Evolutionary conservation across 2,888 invertebrate species (phyloP), one percentile per base, ranked within the genome.

Genomic region (Yponomeuta malinellus): DNA sequence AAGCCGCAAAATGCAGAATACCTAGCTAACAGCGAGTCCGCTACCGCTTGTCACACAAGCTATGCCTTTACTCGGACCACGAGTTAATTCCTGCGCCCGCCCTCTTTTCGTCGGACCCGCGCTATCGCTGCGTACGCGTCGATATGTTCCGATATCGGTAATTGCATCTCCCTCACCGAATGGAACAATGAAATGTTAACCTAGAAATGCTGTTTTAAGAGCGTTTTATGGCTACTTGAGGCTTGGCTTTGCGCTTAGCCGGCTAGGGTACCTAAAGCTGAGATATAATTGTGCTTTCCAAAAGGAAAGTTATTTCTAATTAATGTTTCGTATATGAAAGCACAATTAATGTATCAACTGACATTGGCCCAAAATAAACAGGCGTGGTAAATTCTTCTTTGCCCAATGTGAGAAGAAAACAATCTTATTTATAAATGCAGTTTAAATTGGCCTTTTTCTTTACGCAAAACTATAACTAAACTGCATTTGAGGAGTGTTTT

Each of bases 61-160:
- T 8, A 4, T 5, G 64, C 64, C 31, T 23, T 31, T 15, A 59
- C 15, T 59, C 52, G 15, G 52, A 59, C 15, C 52, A 15, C 73
- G 71, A 75, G 81, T 81, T 82, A 81, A 82, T 83, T 81, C 78
- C 79, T 73, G 75, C 75, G 74, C 52, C 80, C 85, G 83, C 85
- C 85, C 81, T 81, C 84, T 80, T 84, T 82, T 85, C 84, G 81
- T 78, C 84, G 81, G 73, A 23, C 70, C 72, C 71, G 75, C 75
- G 76, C 75, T 77, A 74, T 76, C 78, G 78, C 73, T 73, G 75
- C 75, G 71, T 72, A 76, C 76, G 75, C 75, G 76, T 76, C 78
- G 78, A 78, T 77, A 75, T 73, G 75, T 73, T 59, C 52, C 77
- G 77, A n/a, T 87, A 89, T 88, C 89, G 80, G 81, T 88, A 89